Evolutionary conservation across 1,140 invertebrate genomes (phyloP).

Genomic region (Papilio polytes): DNA sequence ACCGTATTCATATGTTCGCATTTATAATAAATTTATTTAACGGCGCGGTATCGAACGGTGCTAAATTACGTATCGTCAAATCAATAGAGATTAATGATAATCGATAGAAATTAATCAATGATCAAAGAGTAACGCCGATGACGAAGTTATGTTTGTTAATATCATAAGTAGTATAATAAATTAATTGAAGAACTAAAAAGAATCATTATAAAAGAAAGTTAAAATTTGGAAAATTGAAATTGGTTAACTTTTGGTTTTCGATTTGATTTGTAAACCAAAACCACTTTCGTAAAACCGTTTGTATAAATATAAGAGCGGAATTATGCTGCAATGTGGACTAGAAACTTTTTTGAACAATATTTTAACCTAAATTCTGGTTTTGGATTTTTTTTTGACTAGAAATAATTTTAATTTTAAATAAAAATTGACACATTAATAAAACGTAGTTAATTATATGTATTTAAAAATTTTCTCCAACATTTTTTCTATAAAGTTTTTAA

Average conservation of each 20-base stretch:
- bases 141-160: not conserved
- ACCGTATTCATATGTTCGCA: constrained; percentile 13
- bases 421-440: too few species aligned
- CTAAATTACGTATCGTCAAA: constrained; percentile 22
- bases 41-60: not conserved
- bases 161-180: too few species aligned
- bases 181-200: not conserved
- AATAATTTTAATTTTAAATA: not conserved
- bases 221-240: not conserved
- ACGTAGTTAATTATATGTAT: too few species aligned
- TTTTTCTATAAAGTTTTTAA: too few species aligned
- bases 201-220: not conserved
- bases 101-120: constrained; percentile 15
- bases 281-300: not conserved
- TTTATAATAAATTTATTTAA: constrained; percentile 29
- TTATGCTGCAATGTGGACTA: not conserved
- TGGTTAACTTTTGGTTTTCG: not conserved
- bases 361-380: not conserved
- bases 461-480: too few species aligned
- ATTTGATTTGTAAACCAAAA: not conserved
- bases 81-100: constrained; percentile 25
- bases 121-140: not conserved
- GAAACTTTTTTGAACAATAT: not conserved
- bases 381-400: not conserved
- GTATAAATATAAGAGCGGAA: not conserved